phyloP scores from a whole-genome alignment of 2,888 invertebrate species.

The Cheilosia vulpina region DNA sequence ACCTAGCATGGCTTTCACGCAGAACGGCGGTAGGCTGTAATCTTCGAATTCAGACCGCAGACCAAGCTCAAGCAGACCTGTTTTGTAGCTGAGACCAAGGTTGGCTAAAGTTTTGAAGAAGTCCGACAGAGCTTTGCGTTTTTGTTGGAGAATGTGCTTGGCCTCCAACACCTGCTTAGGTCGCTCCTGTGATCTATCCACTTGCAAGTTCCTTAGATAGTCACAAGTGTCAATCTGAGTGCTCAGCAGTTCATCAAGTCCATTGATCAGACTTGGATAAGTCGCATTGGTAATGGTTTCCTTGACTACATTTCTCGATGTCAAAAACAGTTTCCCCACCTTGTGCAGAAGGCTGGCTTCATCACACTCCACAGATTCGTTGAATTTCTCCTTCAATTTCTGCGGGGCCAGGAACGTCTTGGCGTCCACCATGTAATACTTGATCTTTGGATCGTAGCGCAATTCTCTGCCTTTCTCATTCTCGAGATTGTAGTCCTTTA shows the following conservation, averaged over 20 bases:
- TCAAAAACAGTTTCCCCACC: constrained; percentile 85
- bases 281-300: constrained; percentile 85
- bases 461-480: constrained; percentile 80
- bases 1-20: constrained; percentile 86
- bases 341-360: constrained; percentile 77
- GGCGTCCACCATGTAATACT: constrained; percentile 80
- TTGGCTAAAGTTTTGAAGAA: constrained; percentile 91
- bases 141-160: constrained; percentile 92
- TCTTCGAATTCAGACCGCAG: constrained; percentile 85
- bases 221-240: constrained; percentile 88
- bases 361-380: constrained; percentile 19
- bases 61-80: constrained; percentile 88
- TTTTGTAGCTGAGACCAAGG: constrained; percentile 92
- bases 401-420: constrained; percentile 81
- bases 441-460: constrained; percentile 80
- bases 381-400: constrained; percentile 77
- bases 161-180: constrained; percentile 91
- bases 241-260: constrained; percentile 87
- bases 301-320: constrained; percentile 87
- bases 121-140: constrained; percentile 93
- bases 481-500: constrained; percentile 80
- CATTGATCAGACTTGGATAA: constrained; percentile 87
- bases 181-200: constrained; percentile 84
- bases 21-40: constrained; percentile 88
- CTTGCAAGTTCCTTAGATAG: constrained; percentile 85